phyloP scores from a whole-genome alignment of 2,113 vertebrate genomes.

The Pardalotus punctatus region DNA sequence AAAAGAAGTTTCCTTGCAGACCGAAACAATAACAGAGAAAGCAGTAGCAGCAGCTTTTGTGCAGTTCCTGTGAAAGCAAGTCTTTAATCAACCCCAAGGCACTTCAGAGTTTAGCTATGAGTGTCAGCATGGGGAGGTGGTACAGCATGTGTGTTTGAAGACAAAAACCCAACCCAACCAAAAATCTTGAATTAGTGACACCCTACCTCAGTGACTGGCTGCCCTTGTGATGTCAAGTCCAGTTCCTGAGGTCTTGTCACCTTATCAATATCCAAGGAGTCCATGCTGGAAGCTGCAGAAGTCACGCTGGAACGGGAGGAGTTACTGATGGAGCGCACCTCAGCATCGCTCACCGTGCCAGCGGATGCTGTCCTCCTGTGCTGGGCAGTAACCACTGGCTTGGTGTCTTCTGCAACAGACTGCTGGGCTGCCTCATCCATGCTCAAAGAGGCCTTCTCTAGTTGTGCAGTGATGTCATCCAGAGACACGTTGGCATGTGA shows the following conservation, averaged over 20 bases:
- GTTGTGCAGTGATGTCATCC: constrained; percentile 96
- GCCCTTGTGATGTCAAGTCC: constrained; percentile 80
- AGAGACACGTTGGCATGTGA: constrained; percentile 87
- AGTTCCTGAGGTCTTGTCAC: constrained; percentile 80
- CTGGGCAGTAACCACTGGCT: constrained; percentile 75
- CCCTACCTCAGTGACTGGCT: constrained; percentile 88
- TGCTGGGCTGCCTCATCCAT: constrained; percentile 98
- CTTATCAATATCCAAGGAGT: constrained; percentile 95
- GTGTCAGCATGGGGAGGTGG: neutral
- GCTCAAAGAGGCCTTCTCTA: constrained; percentile 95
- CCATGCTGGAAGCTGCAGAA: constrained; percentile 95
- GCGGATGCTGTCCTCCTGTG: constrained; percentile 89
- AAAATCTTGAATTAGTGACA: neutral
- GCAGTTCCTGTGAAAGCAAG: neutral
- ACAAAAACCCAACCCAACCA: neutral
- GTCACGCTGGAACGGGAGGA: constrained; percentile 92
- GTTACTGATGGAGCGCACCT: constrained; percentile 84
- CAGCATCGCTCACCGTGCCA: constrained; percentile 90
- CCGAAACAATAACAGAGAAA: neutral
- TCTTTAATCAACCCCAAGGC: neutral
- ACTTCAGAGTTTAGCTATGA: neutral
- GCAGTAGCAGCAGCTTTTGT: accelerated
- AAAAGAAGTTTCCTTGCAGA: neutral
- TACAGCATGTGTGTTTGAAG: neutral
- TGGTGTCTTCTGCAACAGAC: constrained; percentile 75